Conservation (phyloP, 2,888 invertebrate genomes). For the Pasiphila rectangulata region DNA sequence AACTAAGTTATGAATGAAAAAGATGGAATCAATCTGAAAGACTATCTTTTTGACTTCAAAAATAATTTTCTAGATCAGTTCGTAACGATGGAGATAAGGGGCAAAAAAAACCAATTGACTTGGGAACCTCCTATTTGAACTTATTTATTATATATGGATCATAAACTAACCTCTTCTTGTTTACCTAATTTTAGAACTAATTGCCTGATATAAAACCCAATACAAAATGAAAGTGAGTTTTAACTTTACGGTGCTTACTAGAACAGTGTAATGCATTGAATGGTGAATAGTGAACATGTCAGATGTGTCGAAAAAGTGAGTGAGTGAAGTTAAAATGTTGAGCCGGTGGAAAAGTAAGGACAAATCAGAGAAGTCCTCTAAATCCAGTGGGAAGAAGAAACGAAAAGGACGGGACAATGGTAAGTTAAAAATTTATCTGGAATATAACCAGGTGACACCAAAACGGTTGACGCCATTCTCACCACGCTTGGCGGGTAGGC, state of each 20-base stretch:
- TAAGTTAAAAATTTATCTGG: conserved; percentile 64
- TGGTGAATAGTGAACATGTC: conserved; percentile 5
- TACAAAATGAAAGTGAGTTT: not conserved
- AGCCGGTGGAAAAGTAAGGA: conserved; percentile 93
- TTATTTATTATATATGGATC: too few relatives aligned
- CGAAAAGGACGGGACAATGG: conserved; percentile 92
- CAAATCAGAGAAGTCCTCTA: conserved; percentile 86
- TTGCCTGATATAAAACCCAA: not conserved
- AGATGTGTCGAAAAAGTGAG: conserved; percentile 23
- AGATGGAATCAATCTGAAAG: too few relatives aligned
- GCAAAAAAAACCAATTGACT: too few relatives aligned
- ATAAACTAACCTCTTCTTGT: not conserved
- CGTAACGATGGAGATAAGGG: too few relatives aligned
- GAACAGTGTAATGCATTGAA: conserved; percentile 4
- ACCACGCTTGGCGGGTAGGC: too few relatives aligned
- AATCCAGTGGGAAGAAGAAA: conserved; percentile 87
- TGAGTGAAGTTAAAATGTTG: conserved; percentile 79
- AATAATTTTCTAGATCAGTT: too few relatives aligned
- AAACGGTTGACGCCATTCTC: too few relatives aligned
- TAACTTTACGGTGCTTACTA: conserved; percentile 2
- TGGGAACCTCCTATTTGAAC: too few relatives aligned
- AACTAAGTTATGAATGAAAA: too few relatives aligned
- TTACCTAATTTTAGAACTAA: not conserved
- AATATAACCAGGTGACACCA: too few relatives aligned
- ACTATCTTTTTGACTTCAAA: too few relatives aligned